Evolutionary conservation across 2,888 invertebrate species (phyloP).

Genomic region (Alcis repandata): DNA sequence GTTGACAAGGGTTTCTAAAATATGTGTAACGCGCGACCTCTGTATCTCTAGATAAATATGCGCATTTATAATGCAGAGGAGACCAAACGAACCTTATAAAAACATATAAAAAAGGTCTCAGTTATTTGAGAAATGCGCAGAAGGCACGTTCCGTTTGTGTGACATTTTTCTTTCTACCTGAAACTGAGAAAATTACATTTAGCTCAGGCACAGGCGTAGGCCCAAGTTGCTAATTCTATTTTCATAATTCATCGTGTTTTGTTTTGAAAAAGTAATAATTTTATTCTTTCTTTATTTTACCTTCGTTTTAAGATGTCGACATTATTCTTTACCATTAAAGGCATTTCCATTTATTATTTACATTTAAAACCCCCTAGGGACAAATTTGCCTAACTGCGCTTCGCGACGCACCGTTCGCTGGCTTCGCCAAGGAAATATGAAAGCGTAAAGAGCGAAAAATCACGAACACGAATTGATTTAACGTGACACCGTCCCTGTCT

Average conservation of each 20-base stretch:
- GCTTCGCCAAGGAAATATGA: conserved; percentile 24
- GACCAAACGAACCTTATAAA: conserved; percentile 41
- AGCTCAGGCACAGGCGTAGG: conserved; percentile 18
- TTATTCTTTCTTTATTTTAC: conserved; percentile 19
- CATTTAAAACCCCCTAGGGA: conserved; percentile 18
- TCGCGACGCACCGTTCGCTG: conserved; percentile 1
- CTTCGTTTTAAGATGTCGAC: conserved; percentile 7
- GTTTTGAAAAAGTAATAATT: conserved; percentile 18
- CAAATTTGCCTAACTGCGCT: conserved; percentile 13
- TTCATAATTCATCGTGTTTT: conserved; percentile 29
- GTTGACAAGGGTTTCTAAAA: conserved; percentile 67
- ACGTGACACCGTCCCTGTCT: conserved; percentile 34
- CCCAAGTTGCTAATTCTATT: conserved; percentile 24
- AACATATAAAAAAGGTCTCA: conserved; percentile 41
- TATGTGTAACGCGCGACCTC: conserved; percentile 54
- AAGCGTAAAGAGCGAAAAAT: conserved; percentile 35
- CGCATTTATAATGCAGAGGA: conserved; percentile 45
- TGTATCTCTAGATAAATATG: conserved; percentile 53
- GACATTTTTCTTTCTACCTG: conserved; percentile 26
- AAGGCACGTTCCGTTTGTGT: conserved; percentile 26
- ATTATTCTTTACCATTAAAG: conserved; percentile 21
- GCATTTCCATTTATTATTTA: conserved; percentile 24
- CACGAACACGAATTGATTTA: conserved; percentile 48
- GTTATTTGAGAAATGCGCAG: conserved; percentile 33
- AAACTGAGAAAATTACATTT: conserved; percentile 37